Base-by-base conservation (phyloP, 2,113 vertebrate genomes). In the Cygnus buccinator region DNA sequence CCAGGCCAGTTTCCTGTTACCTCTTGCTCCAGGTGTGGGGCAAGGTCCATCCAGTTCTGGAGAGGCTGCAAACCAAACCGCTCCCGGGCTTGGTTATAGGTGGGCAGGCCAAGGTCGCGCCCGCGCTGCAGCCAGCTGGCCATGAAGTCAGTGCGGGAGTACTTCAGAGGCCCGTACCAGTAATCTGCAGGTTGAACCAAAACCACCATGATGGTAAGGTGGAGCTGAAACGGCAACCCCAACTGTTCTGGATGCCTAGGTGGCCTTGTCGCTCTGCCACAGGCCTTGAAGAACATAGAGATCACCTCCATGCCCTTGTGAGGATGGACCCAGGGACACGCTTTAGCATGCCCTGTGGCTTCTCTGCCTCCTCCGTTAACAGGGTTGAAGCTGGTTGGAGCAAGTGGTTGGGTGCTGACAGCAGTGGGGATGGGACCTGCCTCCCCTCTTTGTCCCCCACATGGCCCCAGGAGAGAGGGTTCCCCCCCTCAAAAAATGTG, bases 101-200 rank as follows among this genome's bases (percentile, higher is more conserved):
- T 98, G 31, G 98, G 98, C 37, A 99, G 97, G 33, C 99, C 99
- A 61, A 99, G 98, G 95, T 99, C 99, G 82, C 99, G 82, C 17
- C 99, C 99, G 3, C 98, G 98, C 75, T 99, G 99, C 68, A 99
- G 93, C 89, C 98, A 99, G 91, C 97, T 92, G 57, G 99, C 99
- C 70, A 99, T 97, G 0, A 98, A 98, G 96, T 99, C 99, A 0
- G 98, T 97, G 39, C 99, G 98, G 15, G 99, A 98, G 94, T 98
- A 99, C 67, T 96, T 98, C 65, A 99, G 75, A 2, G 99, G 98
- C 22, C 99, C 99, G 0, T 99, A 99, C 99, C 99, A 99, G 96
- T 98, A 99, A 97, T 99, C 99, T 99, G 90, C 46, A 41, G 41
- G 44, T 14, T 54, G 10, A 43, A 70, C 44, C 0, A 3, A 67